These are phyloP conservation scores for Melolontha melolontha DNA, from an alignment of 2,888 invertebrate genomes.

Conservation along the genomic window DNA sequence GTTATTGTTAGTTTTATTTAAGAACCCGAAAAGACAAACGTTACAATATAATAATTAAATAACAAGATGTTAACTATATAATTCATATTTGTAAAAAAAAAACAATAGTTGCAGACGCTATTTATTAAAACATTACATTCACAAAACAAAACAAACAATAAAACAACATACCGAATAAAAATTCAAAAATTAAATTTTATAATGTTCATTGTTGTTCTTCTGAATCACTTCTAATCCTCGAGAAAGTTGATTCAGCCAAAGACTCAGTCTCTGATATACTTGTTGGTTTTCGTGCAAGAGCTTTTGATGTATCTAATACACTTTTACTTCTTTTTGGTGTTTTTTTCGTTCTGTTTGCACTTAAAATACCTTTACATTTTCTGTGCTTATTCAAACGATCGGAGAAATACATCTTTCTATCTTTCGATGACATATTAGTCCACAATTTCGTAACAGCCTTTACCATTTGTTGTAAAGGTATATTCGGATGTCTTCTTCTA, in stretches of 20 bases:
- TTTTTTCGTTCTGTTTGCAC: not conserved
- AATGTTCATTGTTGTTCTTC: not conserved
- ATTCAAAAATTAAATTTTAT: not conserved
- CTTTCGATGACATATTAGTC: slow-evolving; percentile 40
- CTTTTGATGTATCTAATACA: not conserved
- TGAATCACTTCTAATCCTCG: not conserved
- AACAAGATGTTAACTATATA: too few relatives aligned
- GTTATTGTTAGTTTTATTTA: too few relatives aligned
- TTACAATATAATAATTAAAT: too few relatives aligned
- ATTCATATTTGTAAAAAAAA: too few relatives aligned
- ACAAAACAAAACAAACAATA: not conserved
- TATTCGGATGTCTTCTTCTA: slow-evolving; percentile 36
- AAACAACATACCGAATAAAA: slow-evolving; percentile 10
- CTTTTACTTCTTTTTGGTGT: not conserved
- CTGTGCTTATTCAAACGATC: not conserved
- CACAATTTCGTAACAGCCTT: slow-evolving; percentile 44
- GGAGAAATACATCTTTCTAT: slow-evolving; percentile 40
- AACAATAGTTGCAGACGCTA: too few relatives aligned
- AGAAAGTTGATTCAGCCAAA: not conserved
- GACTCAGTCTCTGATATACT: not conserved
- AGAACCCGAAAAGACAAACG: too few relatives aligned
- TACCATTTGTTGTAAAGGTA: slow-evolving; percentile 42
- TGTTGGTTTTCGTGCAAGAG: not conserved
- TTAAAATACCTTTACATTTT: not conserved
- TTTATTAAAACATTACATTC: not conserved